These are phyloP conservation scores for Thamnophis elegans DNA, from an alignment of 2,797 vertebrate genomes.

Conservation along the genomic window DNA sequence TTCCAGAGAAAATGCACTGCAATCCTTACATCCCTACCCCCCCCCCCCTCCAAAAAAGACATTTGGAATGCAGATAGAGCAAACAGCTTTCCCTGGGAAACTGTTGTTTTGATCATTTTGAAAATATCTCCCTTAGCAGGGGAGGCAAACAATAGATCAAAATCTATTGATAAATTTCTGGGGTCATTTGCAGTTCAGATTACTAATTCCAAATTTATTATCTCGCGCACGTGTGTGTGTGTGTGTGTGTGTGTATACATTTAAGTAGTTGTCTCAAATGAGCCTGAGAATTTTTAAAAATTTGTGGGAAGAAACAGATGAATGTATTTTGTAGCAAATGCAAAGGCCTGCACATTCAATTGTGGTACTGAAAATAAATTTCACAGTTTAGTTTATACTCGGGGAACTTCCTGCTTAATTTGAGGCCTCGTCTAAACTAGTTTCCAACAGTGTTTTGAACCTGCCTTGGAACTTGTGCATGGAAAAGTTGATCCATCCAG, in stretches of 20 bases:
- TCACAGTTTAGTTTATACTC: no score
- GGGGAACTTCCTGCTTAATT: neutral
- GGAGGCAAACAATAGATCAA: neutral
- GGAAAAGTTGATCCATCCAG: neutral
- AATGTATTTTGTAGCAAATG: neutral
- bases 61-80: neutral
- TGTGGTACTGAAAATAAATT: neutral
- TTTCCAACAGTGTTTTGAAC: neutral
- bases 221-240: neutral
- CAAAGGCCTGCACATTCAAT: neutral
- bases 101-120: conserved; percentile 49
- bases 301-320: neutral
- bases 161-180: neutral
- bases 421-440: neutral
- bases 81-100: conserved; percentile 33
- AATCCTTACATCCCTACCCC: neutral
- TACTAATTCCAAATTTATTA: neutral
- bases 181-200: neutral
- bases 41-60: conserved; percentile 10
- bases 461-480: neutral
- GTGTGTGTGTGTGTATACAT: neutral
- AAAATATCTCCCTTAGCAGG: conserved; percentile 9
- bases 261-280: neutral
- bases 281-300: neutral
- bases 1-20: neutral